A percentile compares a stretch with the other conserved stretches of the same genome.
phyloP scores from a whole-genome alignment of 2,113 vertebrate species.

The Hippocampus comes region DNA sequence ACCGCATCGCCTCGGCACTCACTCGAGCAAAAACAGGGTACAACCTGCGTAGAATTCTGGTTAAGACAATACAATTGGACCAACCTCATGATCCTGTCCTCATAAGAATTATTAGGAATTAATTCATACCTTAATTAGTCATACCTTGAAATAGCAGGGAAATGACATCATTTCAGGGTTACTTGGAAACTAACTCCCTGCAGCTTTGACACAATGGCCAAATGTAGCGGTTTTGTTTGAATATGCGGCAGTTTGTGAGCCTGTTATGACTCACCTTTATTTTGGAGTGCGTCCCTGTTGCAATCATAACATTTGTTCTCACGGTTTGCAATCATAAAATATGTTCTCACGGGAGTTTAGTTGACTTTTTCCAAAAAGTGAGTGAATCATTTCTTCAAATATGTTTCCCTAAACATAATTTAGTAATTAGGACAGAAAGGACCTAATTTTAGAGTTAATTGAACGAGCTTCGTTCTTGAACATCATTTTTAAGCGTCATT shows the following conservation, averaged over 20 bases:
- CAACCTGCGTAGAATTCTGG: background rate
- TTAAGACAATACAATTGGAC: background rate
- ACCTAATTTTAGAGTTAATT: background rate
- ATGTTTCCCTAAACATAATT: background rate
- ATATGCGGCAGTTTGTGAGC: background rate
- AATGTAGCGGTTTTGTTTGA: background rate
- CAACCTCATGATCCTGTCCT: background rate
- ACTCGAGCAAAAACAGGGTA: background rate
- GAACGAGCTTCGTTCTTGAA: too few relatives aligned
- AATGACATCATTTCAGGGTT: background rate
- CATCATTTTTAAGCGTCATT: too few relatives aligned
- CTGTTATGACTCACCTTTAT: background rate
- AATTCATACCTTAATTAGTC: background rate
- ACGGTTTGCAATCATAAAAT: background rate
- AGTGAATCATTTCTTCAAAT: too few relatives aligned
- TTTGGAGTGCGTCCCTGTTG: too few relatives aligned
- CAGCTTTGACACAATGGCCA: background rate
- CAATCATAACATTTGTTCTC: background rate
- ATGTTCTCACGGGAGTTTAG: background rate
- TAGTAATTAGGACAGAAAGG: background rate
- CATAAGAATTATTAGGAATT: background rate
- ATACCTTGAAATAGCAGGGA: background rate
- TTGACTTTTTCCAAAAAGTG: background rate
- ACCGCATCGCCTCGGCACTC: slow-evolving; percentile 26
- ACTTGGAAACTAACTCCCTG: background rate